phyloP scores from a whole-genome alignment of 2,797 vertebrate genomes.

The Pempheris klunzingeri region DNA sequence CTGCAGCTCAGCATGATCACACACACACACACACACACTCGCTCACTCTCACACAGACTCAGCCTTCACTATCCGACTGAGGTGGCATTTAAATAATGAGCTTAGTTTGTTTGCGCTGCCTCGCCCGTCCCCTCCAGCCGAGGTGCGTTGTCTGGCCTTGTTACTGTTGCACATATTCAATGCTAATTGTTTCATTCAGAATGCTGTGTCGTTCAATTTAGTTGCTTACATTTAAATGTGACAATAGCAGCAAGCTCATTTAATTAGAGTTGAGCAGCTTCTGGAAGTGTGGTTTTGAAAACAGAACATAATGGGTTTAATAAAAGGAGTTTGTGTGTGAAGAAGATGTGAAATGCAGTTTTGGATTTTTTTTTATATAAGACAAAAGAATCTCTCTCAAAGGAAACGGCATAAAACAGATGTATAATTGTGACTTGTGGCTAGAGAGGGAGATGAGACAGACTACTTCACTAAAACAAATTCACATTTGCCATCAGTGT shows the following conservation, averaged over 20 bases:
- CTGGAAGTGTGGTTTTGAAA: slow-evolving; percentile 26
- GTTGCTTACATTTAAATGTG: slow-evolving; percentile 47
- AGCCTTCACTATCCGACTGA: slow-evolving; percentile 70
- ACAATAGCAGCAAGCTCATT: slow-evolving; percentile 29
- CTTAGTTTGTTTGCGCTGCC: slow-evolving; percentile 73
- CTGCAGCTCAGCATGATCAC: slow-evolving; percentile 61
- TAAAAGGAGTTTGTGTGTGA: slow-evolving; percentile 35
- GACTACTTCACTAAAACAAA: slow-evolving; percentile 4
- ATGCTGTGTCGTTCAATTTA: slow-evolving; percentile 41
- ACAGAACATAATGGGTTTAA: slow-evolving; percentile 10
- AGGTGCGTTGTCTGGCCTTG: slow-evolving; percentile 57
- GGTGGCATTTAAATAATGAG: slow-evolving; percentile 85
- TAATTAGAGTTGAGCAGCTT: slow-evolving; percentile 44
- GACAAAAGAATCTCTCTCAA: too few relatives aligned
- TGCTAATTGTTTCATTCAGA: slow-evolving; percentile 68
- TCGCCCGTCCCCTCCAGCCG: slow-evolving; percentile 63
- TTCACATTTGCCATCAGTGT: slow-evolving; percentile 12
- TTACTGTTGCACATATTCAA: slow-evolving; percentile 57
- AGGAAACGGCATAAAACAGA: slow-evolving; percentile 7
- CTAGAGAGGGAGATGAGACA: slow-evolving; percentile 11
- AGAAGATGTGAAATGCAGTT: slow-evolving; percentile 16
- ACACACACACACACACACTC: slow-evolving; percentile 27
- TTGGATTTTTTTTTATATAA: too few relatives aligned
- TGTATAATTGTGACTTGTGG: slow-evolving; percentile 22
- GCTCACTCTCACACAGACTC: slow-evolving; percentile 40